phyloP scores from a whole-genome alignment of 2,888 invertebrate genomes.

The Microplitis manilae region DNA sequence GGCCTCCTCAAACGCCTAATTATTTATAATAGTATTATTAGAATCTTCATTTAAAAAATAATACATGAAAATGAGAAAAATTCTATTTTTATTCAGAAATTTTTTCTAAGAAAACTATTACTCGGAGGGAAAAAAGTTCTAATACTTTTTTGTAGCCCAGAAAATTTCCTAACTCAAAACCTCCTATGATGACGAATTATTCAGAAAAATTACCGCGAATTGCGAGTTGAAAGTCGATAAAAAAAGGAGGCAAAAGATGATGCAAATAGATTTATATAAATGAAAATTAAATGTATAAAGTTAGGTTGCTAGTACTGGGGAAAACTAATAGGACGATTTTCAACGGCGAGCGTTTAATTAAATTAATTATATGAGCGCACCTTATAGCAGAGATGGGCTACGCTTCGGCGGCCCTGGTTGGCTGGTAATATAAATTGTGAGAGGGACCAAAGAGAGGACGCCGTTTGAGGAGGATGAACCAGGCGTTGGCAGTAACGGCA shows the following conservation, averaged over 20 bases:
- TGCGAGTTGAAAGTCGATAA: slow-evolving; percentile 3
- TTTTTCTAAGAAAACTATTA: not conserved
- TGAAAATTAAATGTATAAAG: slow-evolving; percentile 32
- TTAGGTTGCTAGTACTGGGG: slow-evolving; percentile 57
- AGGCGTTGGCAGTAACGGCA: slow-evolving; percentile 37
- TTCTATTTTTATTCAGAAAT: too few species aligned
- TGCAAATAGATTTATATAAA: slow-evolving; percentile 36
- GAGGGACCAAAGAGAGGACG: slow-evolving; percentile 40
- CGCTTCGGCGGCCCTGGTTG: not conserved
- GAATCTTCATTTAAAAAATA: too few species aligned
- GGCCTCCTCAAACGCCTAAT: too few species aligned
- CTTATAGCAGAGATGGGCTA: slow-evolving; percentile 27
- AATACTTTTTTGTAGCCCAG: not conserved
- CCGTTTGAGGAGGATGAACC: slow-evolving; percentile 49
- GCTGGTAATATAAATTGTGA: slow-evolving; percentile 69
- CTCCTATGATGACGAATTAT: not conserved
- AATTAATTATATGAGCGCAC: slow-evolving; percentile 71
- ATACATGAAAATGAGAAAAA: too few species aligned
- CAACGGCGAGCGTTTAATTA: slow-evolving; percentile 69
- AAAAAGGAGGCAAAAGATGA: slow-evolving; percentile 34
- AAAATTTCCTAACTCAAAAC: slow-evolving; percentile 3
- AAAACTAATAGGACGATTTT: slow-evolving; percentile 66
- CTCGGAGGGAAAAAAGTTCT: not conserved
- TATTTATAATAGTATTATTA: too few species aligned
- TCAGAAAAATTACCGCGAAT: not conserved